phyloP scores from a whole-genome alignment of 1,140 invertebrate genomes.

The Zaprionus camerounensis region DNA sequence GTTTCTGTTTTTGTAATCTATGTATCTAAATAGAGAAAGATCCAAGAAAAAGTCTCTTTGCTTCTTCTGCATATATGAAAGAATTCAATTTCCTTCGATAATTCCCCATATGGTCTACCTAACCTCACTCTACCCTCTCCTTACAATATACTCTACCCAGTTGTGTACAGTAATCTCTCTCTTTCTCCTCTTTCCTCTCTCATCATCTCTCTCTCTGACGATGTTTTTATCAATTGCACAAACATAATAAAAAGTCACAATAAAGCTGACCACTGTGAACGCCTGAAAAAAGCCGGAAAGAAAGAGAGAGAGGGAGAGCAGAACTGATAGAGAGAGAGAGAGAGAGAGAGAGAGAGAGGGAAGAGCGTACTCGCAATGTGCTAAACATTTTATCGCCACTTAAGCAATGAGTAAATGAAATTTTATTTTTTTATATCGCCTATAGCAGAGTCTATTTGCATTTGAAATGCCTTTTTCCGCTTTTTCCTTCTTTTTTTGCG shows the following conservation, averaged over 20 bases:
- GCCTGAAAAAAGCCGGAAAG: background rate
- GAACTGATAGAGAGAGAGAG: background rate
- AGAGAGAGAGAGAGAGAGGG: background rate
- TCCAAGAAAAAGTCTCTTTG: background rate
- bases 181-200: background rate
- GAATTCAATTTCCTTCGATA: too few relatives aligned
- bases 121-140: background rate
- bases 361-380: constrained; percentile 8
- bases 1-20: background rate
- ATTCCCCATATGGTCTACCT: too few relatives aligned
- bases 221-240: constrained; percentile 53
- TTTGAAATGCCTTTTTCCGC: constrained; percentile 19
- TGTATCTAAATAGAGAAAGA: background rate
- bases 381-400: constrained; percentile 67
- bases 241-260: constrained; percentile 49
- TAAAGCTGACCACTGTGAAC: constrained; percentile 39
- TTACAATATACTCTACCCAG: background rate
- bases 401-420: constrained; percentile 61
- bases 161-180: background rate
- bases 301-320: background rate
- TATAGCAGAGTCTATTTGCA: constrained; percentile 42
- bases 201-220: too few relatives aligned
- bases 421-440: constrained; percentile 45
- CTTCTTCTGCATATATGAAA: too few relatives aligned
- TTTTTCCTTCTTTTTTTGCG: background rate